Evolutionary conservation across 2,113 vertebrate genomes (phyloP), one percentile per base, ranked within the genome.

Genomic region (Piprites chloris): DNA sequence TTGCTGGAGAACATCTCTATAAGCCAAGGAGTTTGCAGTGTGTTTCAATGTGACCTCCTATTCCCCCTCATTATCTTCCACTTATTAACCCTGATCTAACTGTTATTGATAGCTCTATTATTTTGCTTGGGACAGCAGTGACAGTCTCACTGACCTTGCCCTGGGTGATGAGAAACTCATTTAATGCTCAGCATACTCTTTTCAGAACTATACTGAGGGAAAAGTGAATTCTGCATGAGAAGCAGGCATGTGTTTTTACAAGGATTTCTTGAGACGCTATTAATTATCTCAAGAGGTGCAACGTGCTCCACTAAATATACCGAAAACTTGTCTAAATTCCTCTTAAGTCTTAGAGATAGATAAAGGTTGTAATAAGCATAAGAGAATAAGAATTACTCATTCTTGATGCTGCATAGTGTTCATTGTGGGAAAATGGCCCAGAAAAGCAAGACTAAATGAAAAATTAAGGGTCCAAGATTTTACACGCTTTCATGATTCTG

Each of bases 91-190:
- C 71, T 85, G 65, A 95, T 96, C 89, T 97, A 96, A 96, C 69
- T 95, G 82, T 96, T 97, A 97, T 97, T 98, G 94, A 97, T 97
- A 87, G 83, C 86, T 85, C 66, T 92, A 95, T 96, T 96, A 97
- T 77, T 94, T 89, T 95, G 55, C 96, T 86, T 95, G 91, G 89
- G 93, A 95, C 93, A 87, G 80, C 92, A 93, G 77, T 86, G 93
- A 89, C 68, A 77, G 73, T 97, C 81, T 93, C 87, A 75, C 83
- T 97, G 93, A 97, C 95, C 89, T 97, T 97, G 95, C 90, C 90
- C 92, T 78, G 44, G 74, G 96, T 83, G 84, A 97, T 95, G 58
- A 93, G 87, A 94, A 96, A 76, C 91, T 96, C 94, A 94, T 96
- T 96, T 96, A 95, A 96, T 87, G 65, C 78, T 94, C 94, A 94